phyloP scores from a whole-genome alignment of 2,797 vertebrate species.

The Lacerta bilineata region DNA sequence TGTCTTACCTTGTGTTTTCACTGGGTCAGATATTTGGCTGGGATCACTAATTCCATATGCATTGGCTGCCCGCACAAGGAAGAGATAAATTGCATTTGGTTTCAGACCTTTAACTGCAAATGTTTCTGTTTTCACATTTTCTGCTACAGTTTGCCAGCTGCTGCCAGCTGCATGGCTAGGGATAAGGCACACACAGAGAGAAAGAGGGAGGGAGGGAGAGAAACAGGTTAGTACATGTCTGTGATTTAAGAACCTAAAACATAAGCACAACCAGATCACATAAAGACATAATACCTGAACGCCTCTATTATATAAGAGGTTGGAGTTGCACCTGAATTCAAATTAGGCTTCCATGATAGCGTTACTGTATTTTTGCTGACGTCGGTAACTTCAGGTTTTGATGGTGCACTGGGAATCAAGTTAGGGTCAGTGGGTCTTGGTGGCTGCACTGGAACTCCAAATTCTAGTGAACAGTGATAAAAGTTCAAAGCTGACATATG shows the following conservation, averaged over 20 bases:
- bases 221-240: slow-evolving; percentile 57
- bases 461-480: slow-evolving; percentile 83
- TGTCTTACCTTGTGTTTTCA: slow-evolving; percentile 95
- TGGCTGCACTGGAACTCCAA: slow-evolving; percentile 93
- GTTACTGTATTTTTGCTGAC: slow-evolving; percentile 93
- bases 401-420: slow-evolving; percentile 95
- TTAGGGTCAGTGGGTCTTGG: slow-evolving; percentile 96
- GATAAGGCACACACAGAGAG: slow-evolving; percentile 57
- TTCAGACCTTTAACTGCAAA: slow-evolving; percentile 93
- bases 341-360: slow-evolving; percentile 95
- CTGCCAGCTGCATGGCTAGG: slow-evolving; percentile 95
- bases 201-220: background rate
- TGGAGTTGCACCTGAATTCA: slow-evolving; percentile 95
- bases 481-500: slow-evolving; percentile 22
- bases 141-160: slow-evolving; percentile 98
- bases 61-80: slow-evolving; percentile 96
- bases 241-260: slow-evolving; percentile 10
- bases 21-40: slow-evolving; percentile 95
- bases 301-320: slow-evolving; percentile 97
- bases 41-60: slow-evolving; percentile 98
- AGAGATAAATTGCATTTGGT: slow-evolving; percentile 96
- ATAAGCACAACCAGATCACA: background rate
- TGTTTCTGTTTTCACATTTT: slow-evolving; percentile 94
- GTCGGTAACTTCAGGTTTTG: slow-evolving; percentile 94
- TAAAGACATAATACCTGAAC: slow-evolving; percentile 87